phyloP scores from a whole-genome alignment of 2,888 invertebrate species.

The Aromia moschata region DNA sequence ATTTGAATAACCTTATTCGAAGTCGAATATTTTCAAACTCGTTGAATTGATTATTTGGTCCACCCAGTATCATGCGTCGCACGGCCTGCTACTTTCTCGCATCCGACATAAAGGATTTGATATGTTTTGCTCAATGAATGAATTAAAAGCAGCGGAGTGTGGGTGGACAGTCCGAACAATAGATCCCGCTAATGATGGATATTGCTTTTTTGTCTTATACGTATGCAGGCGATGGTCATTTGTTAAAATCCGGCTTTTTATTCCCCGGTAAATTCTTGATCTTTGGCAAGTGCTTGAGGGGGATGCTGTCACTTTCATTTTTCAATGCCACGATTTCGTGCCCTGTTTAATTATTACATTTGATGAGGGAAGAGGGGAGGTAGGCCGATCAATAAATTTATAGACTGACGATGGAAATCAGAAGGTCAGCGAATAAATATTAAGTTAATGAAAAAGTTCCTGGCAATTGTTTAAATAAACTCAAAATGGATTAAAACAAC shows the following conservation, averaged over 20 bases:
- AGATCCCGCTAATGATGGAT: constrained; percentile 53
- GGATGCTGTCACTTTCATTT: constrained; percentile 6
- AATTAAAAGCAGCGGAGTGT: constrained; percentile 34
- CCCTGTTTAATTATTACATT: too few species aligned
- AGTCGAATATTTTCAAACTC: background rate
- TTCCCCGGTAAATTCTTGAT: constrained; percentile 40
- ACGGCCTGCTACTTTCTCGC: constrained; percentile 20
- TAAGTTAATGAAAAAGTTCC: too few species aligned
- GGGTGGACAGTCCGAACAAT: constrained; percentile 48
- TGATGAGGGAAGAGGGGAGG: too few species aligned
- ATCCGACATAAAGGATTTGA: constrained; percentile 34
- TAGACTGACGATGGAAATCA: too few species aligned
- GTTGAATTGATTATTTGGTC: background rate
- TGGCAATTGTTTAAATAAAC: too few species aligned
- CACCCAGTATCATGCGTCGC: constrained; percentile 27
- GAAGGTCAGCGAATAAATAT: too few species aligned
- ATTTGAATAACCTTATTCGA: too few species aligned
- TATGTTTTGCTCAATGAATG: constrained; percentile 44
- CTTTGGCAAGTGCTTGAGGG: constrained; percentile 36
- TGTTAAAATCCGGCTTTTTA: constrained; percentile 52
- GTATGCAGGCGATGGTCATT: constrained; percentile 45
- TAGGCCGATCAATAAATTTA: too few species aligned
- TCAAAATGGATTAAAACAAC: too few species aligned
- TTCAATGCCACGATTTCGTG: constrained; percentile 15
- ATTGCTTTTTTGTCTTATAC: constrained; percentile 53